Conservation (phyloP, 92 coral and sea anemone genomes). For the Parazoanthus swiftii region DNA sequence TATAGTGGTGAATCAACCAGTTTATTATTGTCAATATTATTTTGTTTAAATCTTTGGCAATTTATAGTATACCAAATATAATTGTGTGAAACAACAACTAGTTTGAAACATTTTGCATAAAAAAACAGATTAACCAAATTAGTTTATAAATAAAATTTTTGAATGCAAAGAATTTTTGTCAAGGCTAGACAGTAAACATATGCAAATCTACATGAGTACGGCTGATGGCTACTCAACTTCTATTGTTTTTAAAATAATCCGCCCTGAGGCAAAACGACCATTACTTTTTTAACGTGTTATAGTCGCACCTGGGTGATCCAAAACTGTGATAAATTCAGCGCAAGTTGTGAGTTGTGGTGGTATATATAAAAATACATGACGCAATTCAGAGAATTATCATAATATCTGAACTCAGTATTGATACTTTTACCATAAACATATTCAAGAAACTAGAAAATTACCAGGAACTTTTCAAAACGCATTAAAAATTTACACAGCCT, state of each 20-base stretch:
- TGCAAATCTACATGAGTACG: background rate
- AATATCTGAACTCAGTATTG: too few relatives aligned
- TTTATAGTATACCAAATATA: too few relatives aligned
- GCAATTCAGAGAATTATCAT: background rate
- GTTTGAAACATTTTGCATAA: background rate
- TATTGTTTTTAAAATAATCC: background rate
- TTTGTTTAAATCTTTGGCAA: too few relatives aligned
- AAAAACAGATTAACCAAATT: background rate
- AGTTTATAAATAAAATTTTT: background rate
- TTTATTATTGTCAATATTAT: too few relatives aligned
- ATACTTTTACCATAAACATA: too few relatives aligned
- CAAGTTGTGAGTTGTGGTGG: background rate
- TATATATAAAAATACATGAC: background rate
- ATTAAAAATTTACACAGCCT: background rate
- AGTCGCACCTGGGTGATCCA: background rate
- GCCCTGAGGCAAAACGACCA: background rate
- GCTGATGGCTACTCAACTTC: background rate
- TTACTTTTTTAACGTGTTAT: background rate
- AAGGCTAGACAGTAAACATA: background rate
- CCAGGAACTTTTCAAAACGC: background rate
- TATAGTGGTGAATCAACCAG: too few relatives aligned
- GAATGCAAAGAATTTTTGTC: too few relatives aligned
- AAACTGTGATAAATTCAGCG: background rate
- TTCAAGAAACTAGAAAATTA: background rate
- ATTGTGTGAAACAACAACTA: too few relatives aligned